These are phyloP conservation scores for Gastrophryne carolinensis DNA, from an alignment of 2,797 vertebrate genomes.

Conservation along the genomic window DNA sequence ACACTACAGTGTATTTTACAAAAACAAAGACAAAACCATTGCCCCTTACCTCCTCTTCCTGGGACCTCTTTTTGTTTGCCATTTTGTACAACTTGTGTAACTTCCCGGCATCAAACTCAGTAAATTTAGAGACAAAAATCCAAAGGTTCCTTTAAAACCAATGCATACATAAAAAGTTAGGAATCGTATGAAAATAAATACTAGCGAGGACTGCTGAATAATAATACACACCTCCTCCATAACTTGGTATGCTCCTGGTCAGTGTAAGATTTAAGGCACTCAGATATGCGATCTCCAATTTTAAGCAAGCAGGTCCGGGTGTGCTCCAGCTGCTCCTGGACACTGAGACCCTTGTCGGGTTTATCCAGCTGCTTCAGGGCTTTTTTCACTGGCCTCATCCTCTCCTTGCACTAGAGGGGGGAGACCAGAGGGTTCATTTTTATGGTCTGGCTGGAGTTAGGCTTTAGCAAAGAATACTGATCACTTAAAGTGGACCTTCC, in stretches of 20 bases:
- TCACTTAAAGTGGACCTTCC: too few relatives aligned
- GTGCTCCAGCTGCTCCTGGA: constrained; percentile 96
- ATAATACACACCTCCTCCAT: constrained; percentile 82
- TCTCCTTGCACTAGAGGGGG: constrained; percentile 87
- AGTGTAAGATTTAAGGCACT: constrained; percentile 96
- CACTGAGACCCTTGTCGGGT: constrained; percentile 88
- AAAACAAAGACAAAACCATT: background rate
- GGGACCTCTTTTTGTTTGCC: constrained; percentile 95
- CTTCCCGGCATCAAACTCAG: constrained; percentile 95
- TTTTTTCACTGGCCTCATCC: constrained; percentile 97
- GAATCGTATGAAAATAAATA: background rate
- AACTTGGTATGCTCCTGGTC: constrained; percentile 91
- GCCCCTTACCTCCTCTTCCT: constrained; percentile 87
- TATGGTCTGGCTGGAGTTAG: too few relatives aligned
- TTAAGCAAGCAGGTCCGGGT: constrained; percentile 93
- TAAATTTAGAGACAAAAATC: constrained; percentile 99
- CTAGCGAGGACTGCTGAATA: too few relatives aligned
- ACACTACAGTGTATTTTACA: background rate
- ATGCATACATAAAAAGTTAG: constrained; percentile 24
- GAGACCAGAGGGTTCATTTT: too few relatives aligned
- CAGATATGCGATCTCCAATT: constrained; percentile 95
- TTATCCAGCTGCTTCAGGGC: constrained; percentile 98
- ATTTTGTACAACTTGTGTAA: constrained; percentile 98
- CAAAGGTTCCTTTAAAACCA: constrained; percentile 86
- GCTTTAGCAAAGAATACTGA: too few relatives aligned